A percentile compares a stretch with the other conserved stretches of the same genome.
Evolutionary conservation across 2,888 invertebrate species (phyloP).

Genomic region (Cheilosia soror): DNA sequence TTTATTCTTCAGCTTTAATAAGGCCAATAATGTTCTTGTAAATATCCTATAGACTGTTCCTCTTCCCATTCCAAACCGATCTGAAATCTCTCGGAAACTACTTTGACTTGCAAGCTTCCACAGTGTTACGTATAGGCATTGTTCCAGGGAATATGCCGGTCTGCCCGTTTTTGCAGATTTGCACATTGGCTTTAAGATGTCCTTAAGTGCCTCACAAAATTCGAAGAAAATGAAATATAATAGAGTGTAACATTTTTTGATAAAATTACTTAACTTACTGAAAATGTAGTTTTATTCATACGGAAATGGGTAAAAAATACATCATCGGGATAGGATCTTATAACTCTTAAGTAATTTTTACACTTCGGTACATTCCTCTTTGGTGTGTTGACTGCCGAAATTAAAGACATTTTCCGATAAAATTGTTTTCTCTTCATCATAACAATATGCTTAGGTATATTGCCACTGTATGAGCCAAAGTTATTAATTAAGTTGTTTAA

Average conservation of each 20-base stretch:
- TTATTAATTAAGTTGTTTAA: too few species aligned
- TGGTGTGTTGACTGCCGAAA: too few species aligned
- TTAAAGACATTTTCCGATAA: too few species aligned
- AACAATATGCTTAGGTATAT: too few species aligned
- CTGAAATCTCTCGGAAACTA: slow-evolving; percentile 12
- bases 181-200: background rate
- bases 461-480: too few species aligned
- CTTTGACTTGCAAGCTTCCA: slow-evolving; percentile 7
- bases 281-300: slow-evolving; percentile 12
- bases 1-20: slow-evolving; percentile 13
- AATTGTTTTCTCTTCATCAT: too few species aligned
- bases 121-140: slow-evolving; percentile 13
- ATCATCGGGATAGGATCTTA: slow-evolving; percentile 2
- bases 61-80: slow-evolving; percentile 10
- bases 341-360: background rate
- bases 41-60: slow-evolving; percentile 6
- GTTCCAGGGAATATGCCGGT: slow-evolving; percentile 7
- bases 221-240: slow-evolving; percentile 2
- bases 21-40: background rate
- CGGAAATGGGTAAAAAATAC: slow-evolving; percentile 15
- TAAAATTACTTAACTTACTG: slow-evolving; percentile 3
- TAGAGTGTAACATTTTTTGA: background rate
- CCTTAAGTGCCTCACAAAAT: slow-evolving; percentile 7
- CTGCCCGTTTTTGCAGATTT: slow-evolving; percentile 11
- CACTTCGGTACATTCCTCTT: too few species aligned